Percentiles rank a stretch among this genome's conserved stretches.
Conservation (phyloP, 2,888 invertebrate species). For the Brenthis hecate region DNA sequence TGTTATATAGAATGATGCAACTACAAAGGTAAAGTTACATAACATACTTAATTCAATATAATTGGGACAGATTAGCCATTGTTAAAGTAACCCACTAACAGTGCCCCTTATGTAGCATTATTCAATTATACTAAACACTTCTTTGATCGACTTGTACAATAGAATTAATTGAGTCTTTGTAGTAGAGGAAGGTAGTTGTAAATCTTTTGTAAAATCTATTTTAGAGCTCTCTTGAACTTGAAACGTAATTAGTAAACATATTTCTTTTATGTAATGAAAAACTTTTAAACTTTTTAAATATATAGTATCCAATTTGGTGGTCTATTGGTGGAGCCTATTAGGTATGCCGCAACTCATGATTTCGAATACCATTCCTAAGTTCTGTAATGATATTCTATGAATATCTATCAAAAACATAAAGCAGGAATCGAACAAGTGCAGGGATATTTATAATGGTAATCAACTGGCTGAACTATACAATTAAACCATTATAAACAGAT, state of each 20-base stretch:
- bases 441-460: neutral
- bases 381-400: too few relatives aligned
- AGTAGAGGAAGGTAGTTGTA: neutral
- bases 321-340: too few relatives aligned
- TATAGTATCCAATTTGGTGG: too few relatives aligned
- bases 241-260: neutral
- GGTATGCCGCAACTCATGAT: too few relatives aligned
- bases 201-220: conserved; percentile 12
- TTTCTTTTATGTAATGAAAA: too few relatives aligned
- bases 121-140: neutral
- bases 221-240: neutral
- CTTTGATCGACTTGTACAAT: neutral
- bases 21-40: neutral
- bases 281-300: too few relatives aligned
- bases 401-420: neutral
- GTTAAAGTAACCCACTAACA: conserved; percentile 8
- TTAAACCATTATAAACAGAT: too few relatives aligned
- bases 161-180: neutral
- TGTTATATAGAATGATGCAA: too few relatives aligned
- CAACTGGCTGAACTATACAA: neutral
- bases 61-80: conserved; percentile 5
- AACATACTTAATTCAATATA: neutral
- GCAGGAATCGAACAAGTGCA: neutral
- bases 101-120: neutral
- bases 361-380: too few relatives aligned